Base-by-base conservation (phyloP, 2,888 invertebrate species). In the Helleia helle region DNA sequence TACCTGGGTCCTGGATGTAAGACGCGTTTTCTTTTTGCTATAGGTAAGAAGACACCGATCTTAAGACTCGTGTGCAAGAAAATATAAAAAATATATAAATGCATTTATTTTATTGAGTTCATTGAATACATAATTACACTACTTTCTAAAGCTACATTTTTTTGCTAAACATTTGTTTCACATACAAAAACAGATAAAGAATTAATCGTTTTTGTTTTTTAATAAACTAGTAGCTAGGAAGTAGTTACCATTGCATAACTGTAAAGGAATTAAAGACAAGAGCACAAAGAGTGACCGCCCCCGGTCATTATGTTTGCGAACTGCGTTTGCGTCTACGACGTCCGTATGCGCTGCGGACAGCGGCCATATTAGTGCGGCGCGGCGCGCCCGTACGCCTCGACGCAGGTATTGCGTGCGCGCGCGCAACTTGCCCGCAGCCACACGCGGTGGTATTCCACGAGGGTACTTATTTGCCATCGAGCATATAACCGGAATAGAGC, bases 361-460 rank as follows among this genome's bases (percentile, higher is more conserved):
- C 48, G 62, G 47, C 53, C 51, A 53, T 46, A 58, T 60, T 65
- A 39, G 54, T 49, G 46, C 59, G 62, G 42, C 42, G 52, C 46
- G 48, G 42, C 42, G 52, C 46, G 48, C 11, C 34, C n/a, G 29
- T 1, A 22, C 2, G 5, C 7, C 5, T 5, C 22, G 6, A 5
- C 2, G 22, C 2, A 8, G 7, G 18, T 44, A 64, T 71, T 67
- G 74, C 72, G 72, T 80, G 83, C 80, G 73, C 5, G 22, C 8
- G 22, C 6, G 22, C 1, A 79, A 79, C 54, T 65, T 70, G 74
- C 81, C 72, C 52, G 63, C 56, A 68, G 76, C 71, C 49, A 57
- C 58, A 59, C 71, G 72, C 68, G 61, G 68, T 58, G 62, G 71
- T 80, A 83, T 83, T 83, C 81, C 64, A 64, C 62, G 65, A 74